Evolutionary conservation across 1,140 invertebrate genomes (phyloP).

Genomic region (Drosophila navojoa): DNA sequence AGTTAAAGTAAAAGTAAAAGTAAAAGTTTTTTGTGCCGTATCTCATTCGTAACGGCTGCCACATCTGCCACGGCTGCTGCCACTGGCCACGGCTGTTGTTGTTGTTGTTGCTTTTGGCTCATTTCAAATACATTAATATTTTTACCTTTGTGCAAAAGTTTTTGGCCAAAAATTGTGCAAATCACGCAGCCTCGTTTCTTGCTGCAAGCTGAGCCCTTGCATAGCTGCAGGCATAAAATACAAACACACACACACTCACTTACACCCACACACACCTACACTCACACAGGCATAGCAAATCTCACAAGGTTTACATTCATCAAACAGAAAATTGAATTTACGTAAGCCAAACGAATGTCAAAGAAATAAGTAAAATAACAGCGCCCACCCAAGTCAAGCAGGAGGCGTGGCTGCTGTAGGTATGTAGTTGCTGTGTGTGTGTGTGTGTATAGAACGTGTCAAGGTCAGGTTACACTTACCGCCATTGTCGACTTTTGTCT

Average conservation of each 20-base stretch:
- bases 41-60: slow-evolving; percentile 46
- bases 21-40: slow-evolving; percentile 62
- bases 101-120: slow-evolving; percentile 35
- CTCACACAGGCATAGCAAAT: slow-evolving; percentile 8
- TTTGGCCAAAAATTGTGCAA: slow-evolving; percentile 51
- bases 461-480: slow-evolving; percentile 72
- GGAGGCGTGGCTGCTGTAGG: neutral
- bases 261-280: slow-evolving; percentile 21
- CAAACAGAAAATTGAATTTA: slow-evolving; percentile 80
- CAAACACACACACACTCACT: slow-evolving; percentile 18
- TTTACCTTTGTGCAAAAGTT: slow-evolving; percentile 68
- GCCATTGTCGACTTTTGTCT: slow-evolving; percentile 65
- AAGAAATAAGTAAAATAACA: slow-evolving; percentile 20
- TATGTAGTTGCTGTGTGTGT: neutral
- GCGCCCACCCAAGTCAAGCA: slow-evolving; percentile 10
- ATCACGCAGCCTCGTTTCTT: slow-evolving; percentile 28
- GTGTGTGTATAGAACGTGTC: slow-evolving; percentile 62
- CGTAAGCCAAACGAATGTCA: slow-evolving; percentile 71
- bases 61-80: too few relatives aligned
- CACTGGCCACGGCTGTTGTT: neutral
- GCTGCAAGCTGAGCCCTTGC: slow-evolving; percentile 35
- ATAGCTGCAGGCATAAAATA: slow-evolving; percentile 61
- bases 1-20: slow-evolving; percentile 36
- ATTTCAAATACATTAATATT: slow-evolving; percentile 82
- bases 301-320: slow-evolving; percentile 69